These are phyloP conservation scores for Ferdinandea cuprea DNA, from an alignment of 2,888 invertebrate species.

Conservation along the genomic window DNA sequence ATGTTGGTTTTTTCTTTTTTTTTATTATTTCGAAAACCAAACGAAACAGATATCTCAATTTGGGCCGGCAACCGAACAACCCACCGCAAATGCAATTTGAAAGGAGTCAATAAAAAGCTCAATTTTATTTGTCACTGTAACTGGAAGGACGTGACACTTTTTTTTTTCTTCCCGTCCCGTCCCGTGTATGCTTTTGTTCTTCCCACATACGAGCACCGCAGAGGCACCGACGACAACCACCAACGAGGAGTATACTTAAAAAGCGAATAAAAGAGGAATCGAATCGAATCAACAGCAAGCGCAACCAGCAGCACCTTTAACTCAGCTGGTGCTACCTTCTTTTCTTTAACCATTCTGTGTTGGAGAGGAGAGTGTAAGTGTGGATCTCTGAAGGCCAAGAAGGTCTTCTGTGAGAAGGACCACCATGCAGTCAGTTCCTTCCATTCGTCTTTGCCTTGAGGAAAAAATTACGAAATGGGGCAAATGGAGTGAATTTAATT, in stretches of 20 bases:
- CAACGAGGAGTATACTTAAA: constrained; percentile 40
- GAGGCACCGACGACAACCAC: neutral
- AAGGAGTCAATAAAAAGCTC: constrained; percentile 77
- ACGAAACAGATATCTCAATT: constrained; percentile 72
- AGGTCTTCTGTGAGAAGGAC: constrained; percentile 30
- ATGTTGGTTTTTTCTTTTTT: constrained; percentile 6
- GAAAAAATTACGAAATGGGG: constrained; percentile 41
- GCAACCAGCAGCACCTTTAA: constrained; percentile 51
- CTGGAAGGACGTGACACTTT: constrained; percentile 76
- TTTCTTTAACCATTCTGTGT: constrained; percentile 35
- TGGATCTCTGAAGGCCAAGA: constrained; percentile 61
- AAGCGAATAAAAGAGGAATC: neutral
- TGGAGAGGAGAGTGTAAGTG: neutral
- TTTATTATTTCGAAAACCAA: constrained; percentile 47
- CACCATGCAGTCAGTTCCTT: constrained; percentile 59
- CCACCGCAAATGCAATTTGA: constrained; percentile 76
- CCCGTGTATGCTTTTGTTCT: constrained; percentile 31
- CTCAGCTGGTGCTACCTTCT: constrained; percentile 56
- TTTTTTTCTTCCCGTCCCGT: no score
- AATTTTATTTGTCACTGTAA: constrained; percentile 77
- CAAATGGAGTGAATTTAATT: constrained; percentile 72
- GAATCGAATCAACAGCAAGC: constrained; percentile 61
- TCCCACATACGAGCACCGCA: constrained; percentile 26
- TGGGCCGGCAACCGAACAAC: constrained; percentile 63
- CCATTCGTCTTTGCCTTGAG: constrained; percentile 38